Percentiles rank a stretch among this genome's conserved stretches.
Conservation (phyloP, 2,113 vertebrate genomes). For the Osmerus eperlanus region DNA sequence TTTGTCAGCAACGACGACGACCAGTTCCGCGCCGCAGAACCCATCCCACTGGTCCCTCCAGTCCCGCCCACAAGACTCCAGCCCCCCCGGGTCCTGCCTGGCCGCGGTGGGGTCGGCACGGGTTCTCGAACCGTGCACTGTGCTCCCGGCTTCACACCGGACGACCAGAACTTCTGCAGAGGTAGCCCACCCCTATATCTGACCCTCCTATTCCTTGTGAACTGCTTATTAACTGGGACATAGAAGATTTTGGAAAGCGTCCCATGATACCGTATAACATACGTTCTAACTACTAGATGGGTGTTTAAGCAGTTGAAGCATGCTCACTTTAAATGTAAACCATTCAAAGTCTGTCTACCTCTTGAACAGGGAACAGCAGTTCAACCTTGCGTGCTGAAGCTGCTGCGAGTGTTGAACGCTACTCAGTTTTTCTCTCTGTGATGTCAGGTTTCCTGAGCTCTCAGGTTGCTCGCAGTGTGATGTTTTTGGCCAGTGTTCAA, state of each 20-base stretch:
- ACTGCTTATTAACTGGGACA: too few species aligned
- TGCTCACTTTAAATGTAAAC: conserved; percentile 65
- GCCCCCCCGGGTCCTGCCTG: too few species aligned
- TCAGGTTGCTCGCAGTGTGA: neutral
- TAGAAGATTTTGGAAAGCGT: too few species aligned
- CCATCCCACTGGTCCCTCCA: neutral
- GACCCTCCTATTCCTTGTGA: too few species aligned
- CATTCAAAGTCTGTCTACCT: neutral
- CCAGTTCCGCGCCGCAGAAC: neutral
- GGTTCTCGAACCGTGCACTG: conserved; percentile 61
- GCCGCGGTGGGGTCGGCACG: too few species aligned
- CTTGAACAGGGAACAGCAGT: too few species aligned
- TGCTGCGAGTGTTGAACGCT: too few species aligned
- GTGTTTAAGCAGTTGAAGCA: too few species aligned
- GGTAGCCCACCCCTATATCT: too few species aligned
- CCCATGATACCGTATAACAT: too few species aligned
- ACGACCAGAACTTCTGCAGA: conserved; percentile 61
- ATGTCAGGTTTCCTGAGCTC: conserved; percentile 3
- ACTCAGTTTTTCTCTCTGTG: neutral
- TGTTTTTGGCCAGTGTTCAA: neutral
- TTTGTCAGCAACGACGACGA: conserved; percentile 82
- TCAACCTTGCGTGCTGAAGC: too few species aligned
- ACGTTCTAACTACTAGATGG: too few species aligned
- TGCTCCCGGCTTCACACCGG: conserved; percentile 79
- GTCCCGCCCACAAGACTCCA: neutral